phyloP scores from a whole-genome alignment of 1,140 invertebrate genomes.

The Drosophila littoralis region DNA sequence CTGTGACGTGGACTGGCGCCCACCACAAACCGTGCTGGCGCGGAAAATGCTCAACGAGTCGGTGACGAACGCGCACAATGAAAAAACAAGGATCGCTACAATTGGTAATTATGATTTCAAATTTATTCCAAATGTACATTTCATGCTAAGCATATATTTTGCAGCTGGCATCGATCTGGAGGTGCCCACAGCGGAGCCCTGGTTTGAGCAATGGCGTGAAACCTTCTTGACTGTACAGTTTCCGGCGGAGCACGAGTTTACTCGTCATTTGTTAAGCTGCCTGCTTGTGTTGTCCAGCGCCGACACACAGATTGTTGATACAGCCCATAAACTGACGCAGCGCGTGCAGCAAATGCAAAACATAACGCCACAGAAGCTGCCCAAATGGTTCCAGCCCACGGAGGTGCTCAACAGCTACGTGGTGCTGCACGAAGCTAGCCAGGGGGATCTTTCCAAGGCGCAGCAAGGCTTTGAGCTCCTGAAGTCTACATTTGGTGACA shows the following conservation, averaged over 20 bases:
- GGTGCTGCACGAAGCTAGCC: constrained; percentile 91
- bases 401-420: constrained; percentile 95
- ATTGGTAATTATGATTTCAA: constrained; percentile 77
- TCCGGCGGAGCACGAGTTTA: constrained; percentile 97
- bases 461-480: constrained; percentile 92
- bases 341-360: constrained; percentile 92
- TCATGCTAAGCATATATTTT: constrained; percentile 3
- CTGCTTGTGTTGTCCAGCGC: constrained; percentile 93
- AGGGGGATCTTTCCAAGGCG: constrained; percentile 84
- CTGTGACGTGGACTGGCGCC: constrained; percentile 91
- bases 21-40: constrained; percentile 92
- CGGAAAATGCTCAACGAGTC: constrained; percentile 95
- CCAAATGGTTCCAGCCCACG: constrained; percentile 95
- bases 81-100: constrained; percentile 86
- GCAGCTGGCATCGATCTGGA: constrained; percentile 85
- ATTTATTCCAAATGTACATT: accelerated
- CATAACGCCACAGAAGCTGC: constrained; percentile 90
- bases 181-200: constrained; percentile 92
- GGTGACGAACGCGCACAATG: constrained; percentile 89
- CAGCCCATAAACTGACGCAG: constrained; percentile 90
- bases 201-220: constrained; percentile 98
- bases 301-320: constrained; percentile 92
- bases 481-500: constrained; percentile 92
- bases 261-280: constrained; percentile 96
- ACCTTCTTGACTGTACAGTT: constrained; percentile 95